A percentile compares a stretch with the other conserved stretches of the same genome.
Evolutionary conservation across 2,113 vertebrate genomes (phyloP).

Genomic region (Melospiza georgiana): DNA sequence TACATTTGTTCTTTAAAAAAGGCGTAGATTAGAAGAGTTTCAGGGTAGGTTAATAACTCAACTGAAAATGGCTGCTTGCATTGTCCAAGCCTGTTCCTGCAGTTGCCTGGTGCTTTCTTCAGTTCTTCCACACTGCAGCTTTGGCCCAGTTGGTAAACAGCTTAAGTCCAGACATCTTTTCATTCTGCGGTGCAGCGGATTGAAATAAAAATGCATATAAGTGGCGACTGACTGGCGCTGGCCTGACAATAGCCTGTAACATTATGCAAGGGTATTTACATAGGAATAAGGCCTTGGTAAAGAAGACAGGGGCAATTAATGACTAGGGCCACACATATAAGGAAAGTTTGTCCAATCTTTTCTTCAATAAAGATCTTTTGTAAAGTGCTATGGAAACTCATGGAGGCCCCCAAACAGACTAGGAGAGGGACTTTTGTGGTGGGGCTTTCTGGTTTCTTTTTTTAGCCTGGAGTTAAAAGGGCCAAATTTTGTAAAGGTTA

Average conservation of each 20-base stretch:
- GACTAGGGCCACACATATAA: conserved; percentile 79
- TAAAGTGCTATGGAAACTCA: conserved; percentile 79
- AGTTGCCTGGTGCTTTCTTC: conserved; percentile 77
- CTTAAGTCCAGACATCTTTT: conserved; percentile 85
- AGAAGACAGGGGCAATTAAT: conserved; percentile 78
- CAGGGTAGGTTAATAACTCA: conserved; percentile 81
- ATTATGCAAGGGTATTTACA: conserved; percentile 88
- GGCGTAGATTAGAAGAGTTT: conserved; percentile 79
- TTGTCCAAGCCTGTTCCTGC: conserved; percentile 75
- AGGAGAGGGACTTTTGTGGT: conserved; percentile 59
- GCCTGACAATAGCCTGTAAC: conserved; percentile 81
- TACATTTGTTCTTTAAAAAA: conserved; percentile 80
- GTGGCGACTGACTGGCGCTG: conserved; percentile 81
- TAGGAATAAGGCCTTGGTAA: conserved; percentile 80
- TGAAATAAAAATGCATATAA: conserved; percentile 81
- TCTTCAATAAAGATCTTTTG: conserved; percentile 78
- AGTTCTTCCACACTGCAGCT: conserved; percentile 77
- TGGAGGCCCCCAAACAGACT: conserved; percentile 72
- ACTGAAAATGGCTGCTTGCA: conserved; percentile 80
- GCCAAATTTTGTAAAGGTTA: conserved; percentile 37
- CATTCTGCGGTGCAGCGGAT: conserved; percentile 76
- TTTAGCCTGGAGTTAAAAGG: conserved; percentile 4
- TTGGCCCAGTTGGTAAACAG: conserved; percentile 84
- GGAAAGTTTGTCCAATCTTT: conserved; percentile 78
- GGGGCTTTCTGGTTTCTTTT: neutral